phyloP scores from a whole-genome alignment of 2,797 vertebrate species.

The Philypnodon macrostomus region DNA sequence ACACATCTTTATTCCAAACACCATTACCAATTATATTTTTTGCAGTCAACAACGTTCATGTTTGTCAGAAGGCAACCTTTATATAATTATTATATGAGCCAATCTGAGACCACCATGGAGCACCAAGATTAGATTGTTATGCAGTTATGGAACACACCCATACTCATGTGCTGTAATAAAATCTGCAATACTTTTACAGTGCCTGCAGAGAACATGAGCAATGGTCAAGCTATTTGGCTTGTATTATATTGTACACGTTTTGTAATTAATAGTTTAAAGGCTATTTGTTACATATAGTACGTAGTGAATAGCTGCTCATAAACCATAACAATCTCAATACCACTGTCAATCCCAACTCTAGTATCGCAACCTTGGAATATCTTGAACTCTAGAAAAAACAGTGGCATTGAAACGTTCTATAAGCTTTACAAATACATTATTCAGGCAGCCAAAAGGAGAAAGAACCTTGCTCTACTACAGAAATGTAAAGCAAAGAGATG shows the following conservation, averaged over 20 bases:
- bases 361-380: too few relatives aligned
- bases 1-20: constrained; percentile 34
- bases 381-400: too few relatives aligned
- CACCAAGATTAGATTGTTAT: constrained; percentile 9
- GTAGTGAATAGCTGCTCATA: too few relatives aligned
- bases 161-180: constrained; percentile 1
- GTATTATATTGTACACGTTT: too few relatives aligned
- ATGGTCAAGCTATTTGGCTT: too few relatives aligned
- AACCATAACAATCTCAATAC: too few relatives aligned
- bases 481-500: constrained; percentile 14
- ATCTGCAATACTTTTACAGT: background rate
- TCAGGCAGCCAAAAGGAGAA: constrained; percentile 4
- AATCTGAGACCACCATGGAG: constrained; percentile 27
- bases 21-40: constrained; percentile 29
- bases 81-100: constrained; percentile 22
- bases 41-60: constrained; percentile 19
- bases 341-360: too few relatives aligned
- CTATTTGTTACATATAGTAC: too few relatives aligned
- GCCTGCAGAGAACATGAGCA: too few relatives aligned
- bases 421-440: constrained; percentile 1
- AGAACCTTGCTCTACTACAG: background rate
- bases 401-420: background rate
- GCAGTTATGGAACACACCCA: constrained; percentile 23
- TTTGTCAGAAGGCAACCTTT: constrained; percentile 13
- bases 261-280: too few relatives aligned